Percentiles rank a stretch among this genome's conserved stretches.
phyloP scores from a whole-genome alignment of 2,113 vertebrate genomes.

The Acrocephalus kingi region DNA sequence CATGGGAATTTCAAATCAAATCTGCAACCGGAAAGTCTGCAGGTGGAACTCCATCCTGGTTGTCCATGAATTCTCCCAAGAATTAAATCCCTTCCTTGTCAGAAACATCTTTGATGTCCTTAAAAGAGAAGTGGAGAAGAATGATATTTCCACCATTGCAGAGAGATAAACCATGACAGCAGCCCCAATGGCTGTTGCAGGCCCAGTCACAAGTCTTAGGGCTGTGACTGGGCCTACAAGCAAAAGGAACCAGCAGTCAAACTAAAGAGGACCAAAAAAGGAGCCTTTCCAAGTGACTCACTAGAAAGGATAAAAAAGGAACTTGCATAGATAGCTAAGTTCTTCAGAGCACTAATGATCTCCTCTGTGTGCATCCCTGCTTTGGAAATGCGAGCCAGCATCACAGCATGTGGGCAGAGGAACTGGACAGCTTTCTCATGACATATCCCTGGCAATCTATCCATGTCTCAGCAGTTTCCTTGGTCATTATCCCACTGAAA shows the following conservation, averaged over 20 bases:
- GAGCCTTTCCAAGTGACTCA: not conserved
- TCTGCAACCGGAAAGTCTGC: not conserved
- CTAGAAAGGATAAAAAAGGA: not conserved
- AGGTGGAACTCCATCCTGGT: not conserved
- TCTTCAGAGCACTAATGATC: not conserved
- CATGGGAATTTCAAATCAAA: not conserved
- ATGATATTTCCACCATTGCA: not conserved
- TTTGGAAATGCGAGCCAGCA: conserved; percentile 34
- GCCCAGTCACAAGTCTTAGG: not conserved
- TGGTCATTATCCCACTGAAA: conserved; percentile 27
- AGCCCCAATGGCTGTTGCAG: not conserved
- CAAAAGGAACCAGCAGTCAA: not conserved
- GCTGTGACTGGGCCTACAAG: not conserved
- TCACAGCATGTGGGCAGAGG: conserved; percentile 17
- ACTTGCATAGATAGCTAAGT: conserved; percentile 12
- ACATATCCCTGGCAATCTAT: conserved; percentile 19
- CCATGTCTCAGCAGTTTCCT: conserved; percentile 14
- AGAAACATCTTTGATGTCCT: not conserved
- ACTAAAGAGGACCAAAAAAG: not conserved
- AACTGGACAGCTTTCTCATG: conserved; percentile 1
- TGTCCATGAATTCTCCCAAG: not conserved
- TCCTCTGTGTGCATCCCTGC: not conserved
- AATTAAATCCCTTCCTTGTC: not conserved
- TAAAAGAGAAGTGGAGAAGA: not conserved
- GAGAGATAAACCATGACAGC: not conserved